Evolutionary conservation across 2,797 vertebrate species (phyloP).

Genomic region (Zalophus californianus): DNA sequence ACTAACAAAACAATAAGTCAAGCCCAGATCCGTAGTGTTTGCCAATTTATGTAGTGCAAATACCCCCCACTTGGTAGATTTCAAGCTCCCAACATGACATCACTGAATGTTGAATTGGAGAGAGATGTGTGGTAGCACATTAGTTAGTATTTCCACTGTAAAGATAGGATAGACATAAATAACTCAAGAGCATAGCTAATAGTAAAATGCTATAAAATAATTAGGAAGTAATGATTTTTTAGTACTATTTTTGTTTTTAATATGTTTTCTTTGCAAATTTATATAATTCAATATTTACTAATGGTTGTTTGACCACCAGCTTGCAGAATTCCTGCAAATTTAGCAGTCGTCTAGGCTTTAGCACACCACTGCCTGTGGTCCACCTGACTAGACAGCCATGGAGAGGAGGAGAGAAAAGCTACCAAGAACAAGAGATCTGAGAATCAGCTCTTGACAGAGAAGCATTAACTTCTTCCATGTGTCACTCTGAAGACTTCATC

Average conservation of each 20-base stretch:
- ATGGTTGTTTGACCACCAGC: not conserved
- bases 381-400: not conserved
- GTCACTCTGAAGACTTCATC: not conserved
- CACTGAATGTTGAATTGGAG: not conserved
- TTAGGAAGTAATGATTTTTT: constrained; percentile 6
- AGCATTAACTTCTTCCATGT: not conserved
- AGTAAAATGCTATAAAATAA: not conserved
- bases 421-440: not conserved
- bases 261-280: constrained; percentile 24
- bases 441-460: not conserved
- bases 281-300: constrained; percentile 31
- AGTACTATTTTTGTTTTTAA: constrained; percentile 37
- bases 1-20: constrained; percentile 44
- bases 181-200: not conserved
- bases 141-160: not conserved
- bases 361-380: not conserved
- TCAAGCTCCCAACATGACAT: not conserved
- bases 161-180: not conserved
- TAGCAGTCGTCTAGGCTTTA: not conserved
- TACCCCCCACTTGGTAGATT: not conserved
- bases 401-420: not conserved
- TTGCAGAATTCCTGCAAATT: constrained; percentile 40
- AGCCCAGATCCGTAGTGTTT: not conserved
- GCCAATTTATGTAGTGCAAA: constrained; percentile 13
- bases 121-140: not conserved